Evolutionary conservation across 1,140 invertebrate species (phyloP).

Genomic region (Pseudobourletiella spinata): DNA sequence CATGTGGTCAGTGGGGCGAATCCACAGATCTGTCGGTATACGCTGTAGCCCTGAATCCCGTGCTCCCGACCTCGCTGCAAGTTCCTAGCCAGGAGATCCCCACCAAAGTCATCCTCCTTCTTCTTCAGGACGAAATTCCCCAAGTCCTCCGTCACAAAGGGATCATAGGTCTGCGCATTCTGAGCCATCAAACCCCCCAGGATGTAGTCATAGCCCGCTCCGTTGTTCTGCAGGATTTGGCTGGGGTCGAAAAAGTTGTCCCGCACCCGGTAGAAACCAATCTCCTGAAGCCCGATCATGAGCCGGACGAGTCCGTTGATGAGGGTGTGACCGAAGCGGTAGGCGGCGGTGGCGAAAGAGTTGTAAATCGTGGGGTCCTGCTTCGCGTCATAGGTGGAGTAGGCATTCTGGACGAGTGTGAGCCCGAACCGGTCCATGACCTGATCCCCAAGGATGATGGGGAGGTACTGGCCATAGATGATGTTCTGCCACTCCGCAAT

Average conservation of each 20-base stretch:
- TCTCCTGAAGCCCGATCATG: constrained; percentile 34
- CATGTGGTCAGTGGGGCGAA: constrained; percentile 47
- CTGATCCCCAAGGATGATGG: constrained; percentile 37
- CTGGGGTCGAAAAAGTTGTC: constrained; percentile 52
- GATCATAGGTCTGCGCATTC: constrained; percentile 33
- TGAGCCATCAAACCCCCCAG: constrained; percentile 28
- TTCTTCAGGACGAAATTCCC: constrained; percentile 29
- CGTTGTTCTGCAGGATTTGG: constrained; percentile 21
- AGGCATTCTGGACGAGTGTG: constrained; percentile 48
- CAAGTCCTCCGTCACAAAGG: constrained; percentile 34
- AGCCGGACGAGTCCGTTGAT: constrained; percentile 32
- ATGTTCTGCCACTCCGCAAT: constrained; percentile 43
- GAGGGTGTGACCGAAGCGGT: constrained; percentile 53
- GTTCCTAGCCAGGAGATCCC: constrained; percentile 34
- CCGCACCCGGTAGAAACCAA: constrained; percentile 43
- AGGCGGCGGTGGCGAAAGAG: constrained; percentile 78
- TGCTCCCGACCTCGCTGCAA: constrained; percentile 43
- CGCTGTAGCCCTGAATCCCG: constrained; percentile 44
- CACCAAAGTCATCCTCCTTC: constrained; percentile 30
- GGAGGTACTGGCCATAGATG: constrained; percentile 42
- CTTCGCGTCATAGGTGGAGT: constrained; percentile 62
- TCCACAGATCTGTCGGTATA: constrained; percentile 45
- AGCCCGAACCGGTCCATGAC: constrained; percentile 81
- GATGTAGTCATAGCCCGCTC: constrained; percentile 30
- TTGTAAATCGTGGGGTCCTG: constrained; percentile 80